Evolutionary conservation across 1,140 invertebrate genomes (phyloP).

Genomic region (Cecropterus lyciades): DNA sequence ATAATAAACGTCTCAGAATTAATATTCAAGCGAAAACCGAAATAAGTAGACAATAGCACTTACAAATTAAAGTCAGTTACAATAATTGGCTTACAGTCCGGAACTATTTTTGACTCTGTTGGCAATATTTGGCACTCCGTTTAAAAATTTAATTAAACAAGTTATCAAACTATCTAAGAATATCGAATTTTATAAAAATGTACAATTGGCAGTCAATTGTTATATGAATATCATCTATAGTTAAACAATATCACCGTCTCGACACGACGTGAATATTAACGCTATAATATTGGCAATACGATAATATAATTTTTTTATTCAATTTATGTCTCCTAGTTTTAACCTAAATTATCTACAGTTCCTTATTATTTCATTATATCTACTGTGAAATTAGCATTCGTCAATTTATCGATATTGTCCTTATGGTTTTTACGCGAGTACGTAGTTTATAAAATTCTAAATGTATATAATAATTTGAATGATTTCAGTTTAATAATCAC

Average conservation of each 20-base stretch:
- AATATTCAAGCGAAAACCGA: constrained; percentile 64
- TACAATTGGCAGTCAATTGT: constrained; percentile 84
- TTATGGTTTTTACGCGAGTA: constrained; percentile 82
- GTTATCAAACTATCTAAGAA: constrained; percentile 81
- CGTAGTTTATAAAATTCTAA: constrained; percentile 80
- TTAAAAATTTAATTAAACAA: constrained; percentile 78
- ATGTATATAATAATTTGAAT: constrained; percentile 61
- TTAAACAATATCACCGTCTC: constrained; percentile 76
- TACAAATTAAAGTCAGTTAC: constrained; percentile 55
- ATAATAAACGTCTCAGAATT: constrained; percentile 51
- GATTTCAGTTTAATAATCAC: constrained; percentile 54
- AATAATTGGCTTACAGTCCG: constrained; percentile 47
- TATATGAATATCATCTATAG: constrained; percentile 69
- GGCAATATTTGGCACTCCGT: constrained; percentile 74
- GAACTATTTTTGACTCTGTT: constrained; percentile 50
- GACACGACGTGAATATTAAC: constrained; percentile 56
- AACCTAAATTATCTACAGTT: constrained; percentile 68
- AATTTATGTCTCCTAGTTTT: constrained; percentile 48
- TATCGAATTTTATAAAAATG: constrained; percentile 78
- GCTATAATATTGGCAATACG: constrained; percentile 66
- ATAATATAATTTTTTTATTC: constrained; percentile 50
- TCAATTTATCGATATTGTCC: constrained; percentile 81
- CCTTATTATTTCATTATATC: constrained; percentile 62
- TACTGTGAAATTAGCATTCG: constrained; percentile 72
- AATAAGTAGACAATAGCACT: constrained; percentile 52